Evolutionary conservation across 2,797 vertebrate species (phyloP).

Genomic region (Alca torda): DNA sequence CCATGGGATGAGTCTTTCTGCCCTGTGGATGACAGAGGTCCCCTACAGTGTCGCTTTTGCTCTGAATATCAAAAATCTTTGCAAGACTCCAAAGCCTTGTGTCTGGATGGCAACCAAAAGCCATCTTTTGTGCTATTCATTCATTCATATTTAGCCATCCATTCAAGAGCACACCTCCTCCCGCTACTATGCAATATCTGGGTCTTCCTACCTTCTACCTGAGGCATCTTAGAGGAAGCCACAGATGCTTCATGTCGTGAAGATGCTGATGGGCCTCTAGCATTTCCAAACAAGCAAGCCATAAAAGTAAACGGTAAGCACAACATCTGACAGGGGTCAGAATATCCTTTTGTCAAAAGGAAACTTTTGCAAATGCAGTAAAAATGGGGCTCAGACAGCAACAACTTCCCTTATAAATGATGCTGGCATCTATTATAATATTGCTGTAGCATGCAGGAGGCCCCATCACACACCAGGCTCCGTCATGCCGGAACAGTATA

Average conservation of each 20-base stretch:
- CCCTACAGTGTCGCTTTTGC: background rate
- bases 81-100: background rate
- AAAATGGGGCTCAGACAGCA: background rate
- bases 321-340: rapidly evolving
- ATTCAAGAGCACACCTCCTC: background rate
- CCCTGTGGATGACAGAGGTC: background rate
- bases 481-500: background rate
- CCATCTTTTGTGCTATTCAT: background rate
- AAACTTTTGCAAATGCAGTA: background rate
- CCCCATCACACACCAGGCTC: background rate
- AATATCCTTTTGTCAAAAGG: background rate
- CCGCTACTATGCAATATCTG: background rate
- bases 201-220: background rate
- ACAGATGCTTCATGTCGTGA: background rate
- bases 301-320: background rate
- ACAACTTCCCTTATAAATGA: background rate
- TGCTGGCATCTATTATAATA: background rate
- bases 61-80: background rate
- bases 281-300: background rate
- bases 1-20: rapidly evolving
- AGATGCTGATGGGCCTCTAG: background rate
- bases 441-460: background rate
- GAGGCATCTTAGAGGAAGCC: background rate
- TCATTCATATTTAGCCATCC: background rate
- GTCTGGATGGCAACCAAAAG: background rate